These are phyloP conservation scores for Microcebus murinus DNA, from an alignment of 2,113 vertebrate species.

Conservation along the genomic window DNA sequence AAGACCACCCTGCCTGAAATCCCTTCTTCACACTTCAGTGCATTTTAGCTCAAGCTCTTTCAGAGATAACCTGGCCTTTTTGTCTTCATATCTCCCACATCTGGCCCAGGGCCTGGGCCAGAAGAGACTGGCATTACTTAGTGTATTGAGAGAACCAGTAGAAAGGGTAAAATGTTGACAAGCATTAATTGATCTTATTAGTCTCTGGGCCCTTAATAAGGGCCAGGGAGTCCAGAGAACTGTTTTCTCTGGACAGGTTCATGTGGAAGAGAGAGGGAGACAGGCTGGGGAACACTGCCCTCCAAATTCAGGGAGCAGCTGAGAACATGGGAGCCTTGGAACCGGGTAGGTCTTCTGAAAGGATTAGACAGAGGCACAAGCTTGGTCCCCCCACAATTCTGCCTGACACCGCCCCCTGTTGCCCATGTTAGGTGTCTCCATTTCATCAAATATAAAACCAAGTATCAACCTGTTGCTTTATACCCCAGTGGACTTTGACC, in stretches of 20 bases:
- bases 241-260: not conserved
- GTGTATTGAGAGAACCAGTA: not conserved
- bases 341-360: not conserved
- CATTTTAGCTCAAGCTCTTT: not conserved
- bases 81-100: not conserved
- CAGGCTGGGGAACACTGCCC: not conserved
- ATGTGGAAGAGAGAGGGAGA: not conserved
- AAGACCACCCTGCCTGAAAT: not conserved
- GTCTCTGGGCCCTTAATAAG: not conserved
- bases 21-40: not conserved
- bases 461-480: constrained; percentile 39
- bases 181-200: not conserved
- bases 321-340: not conserved
- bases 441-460: constrained; percentile 59
- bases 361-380: not conserved
- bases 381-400: not conserved
- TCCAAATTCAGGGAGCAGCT: not conserved
- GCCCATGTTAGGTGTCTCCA: not conserved
- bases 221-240: constrained; percentile 3
- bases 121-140: not conserved
- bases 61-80: not conserved
- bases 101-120: not conserved
- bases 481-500: constrained; percentile 56
- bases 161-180: not conserved
- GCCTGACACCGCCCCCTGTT: not conserved